Evolutionary conservation across 2,888 invertebrate genomes (phyloP).

Genomic region (Orchestes rusci): DNA sequence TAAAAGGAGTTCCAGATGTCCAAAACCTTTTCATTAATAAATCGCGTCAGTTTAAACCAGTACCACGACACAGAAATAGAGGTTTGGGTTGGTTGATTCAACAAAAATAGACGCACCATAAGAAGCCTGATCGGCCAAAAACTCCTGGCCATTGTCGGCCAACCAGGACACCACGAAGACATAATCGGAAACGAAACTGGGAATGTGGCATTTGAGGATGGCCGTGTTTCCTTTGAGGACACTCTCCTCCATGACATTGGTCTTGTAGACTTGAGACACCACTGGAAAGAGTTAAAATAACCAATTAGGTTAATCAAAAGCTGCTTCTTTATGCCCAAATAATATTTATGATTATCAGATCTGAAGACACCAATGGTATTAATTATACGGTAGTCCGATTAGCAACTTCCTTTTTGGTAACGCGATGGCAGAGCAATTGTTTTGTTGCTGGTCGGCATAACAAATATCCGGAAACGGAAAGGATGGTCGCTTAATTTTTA

Average conservation of each 20-base stretch:
- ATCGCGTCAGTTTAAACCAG: conserved; percentile 7
- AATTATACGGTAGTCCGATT: too few relatives aligned
- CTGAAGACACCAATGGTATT: too few relatives aligned
- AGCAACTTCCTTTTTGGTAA: too few relatives aligned
- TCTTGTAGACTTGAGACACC: conserved; percentile 82
- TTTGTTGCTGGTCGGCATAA: too few relatives aligned
- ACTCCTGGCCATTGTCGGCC: conserved; percentile 63
- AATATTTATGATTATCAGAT: too few relatives aligned
- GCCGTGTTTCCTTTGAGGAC: conserved; percentile 85
- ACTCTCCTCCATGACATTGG: conserved; percentile 90
- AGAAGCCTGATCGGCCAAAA: conserved; percentile 42
- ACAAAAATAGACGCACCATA: conserved; percentile 41
- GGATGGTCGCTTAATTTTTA: too few relatives aligned
- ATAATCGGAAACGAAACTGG: conserved; percentile 88
- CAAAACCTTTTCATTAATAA: conserved; percentile 30
- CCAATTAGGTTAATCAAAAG: too few relatives aligned
- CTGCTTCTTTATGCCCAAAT: too few relatives aligned
- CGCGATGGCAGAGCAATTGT: too few relatives aligned
- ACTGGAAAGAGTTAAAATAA: conserved; percentile 71
- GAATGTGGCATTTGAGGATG: conserved; percentile 88
- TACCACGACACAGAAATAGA: conserved; percentile 7
- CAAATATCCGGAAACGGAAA: too few relatives aligned
- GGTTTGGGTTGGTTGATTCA: too few relatives aligned
- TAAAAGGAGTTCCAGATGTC: conserved; percentile 38
- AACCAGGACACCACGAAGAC: conserved; percentile 81